phyloP scores from a whole-genome alignment of 2,797 vertebrate genomes.

The Phyllotis vaccarum region DNA sequence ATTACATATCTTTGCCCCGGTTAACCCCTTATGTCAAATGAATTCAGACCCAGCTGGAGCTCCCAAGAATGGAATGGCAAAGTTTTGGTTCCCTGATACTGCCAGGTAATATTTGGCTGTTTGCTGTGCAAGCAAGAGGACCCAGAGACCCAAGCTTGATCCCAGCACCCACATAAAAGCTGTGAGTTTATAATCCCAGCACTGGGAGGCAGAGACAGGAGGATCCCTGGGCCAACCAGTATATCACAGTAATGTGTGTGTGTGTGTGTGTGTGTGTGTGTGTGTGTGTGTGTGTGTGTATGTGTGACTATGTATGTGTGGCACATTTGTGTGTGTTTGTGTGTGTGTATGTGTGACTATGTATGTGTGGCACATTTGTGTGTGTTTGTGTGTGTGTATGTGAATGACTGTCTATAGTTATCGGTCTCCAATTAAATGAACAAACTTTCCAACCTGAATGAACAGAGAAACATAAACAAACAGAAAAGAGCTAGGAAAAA shows the following conservation, averaged over 20 bases:
- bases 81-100: background rate
- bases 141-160: background rate
- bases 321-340: background rate
- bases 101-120: background rate
- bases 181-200: background rate
- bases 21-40: background rate
- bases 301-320: background rate
- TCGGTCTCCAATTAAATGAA: background rate
- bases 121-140: background rate
- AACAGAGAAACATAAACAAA: background rate
- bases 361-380: no score
- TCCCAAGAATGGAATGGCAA: background rate
- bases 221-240: background rate
- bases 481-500: background rate
- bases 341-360: no score
- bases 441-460: background rate
- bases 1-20: background rate
- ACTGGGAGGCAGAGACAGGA: background rate
- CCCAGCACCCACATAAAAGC: background rate
- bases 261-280: no score
- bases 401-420: background rate
- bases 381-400: background rate
- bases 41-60: background rate
- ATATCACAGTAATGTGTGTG: background rate
- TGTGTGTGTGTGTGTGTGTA: background rate